These are phyloP conservation scores for Aphelenchoides fujianensis DNA, from an alignment of 1,140 invertebrate species.

Conservation along the genomic window DNA sequence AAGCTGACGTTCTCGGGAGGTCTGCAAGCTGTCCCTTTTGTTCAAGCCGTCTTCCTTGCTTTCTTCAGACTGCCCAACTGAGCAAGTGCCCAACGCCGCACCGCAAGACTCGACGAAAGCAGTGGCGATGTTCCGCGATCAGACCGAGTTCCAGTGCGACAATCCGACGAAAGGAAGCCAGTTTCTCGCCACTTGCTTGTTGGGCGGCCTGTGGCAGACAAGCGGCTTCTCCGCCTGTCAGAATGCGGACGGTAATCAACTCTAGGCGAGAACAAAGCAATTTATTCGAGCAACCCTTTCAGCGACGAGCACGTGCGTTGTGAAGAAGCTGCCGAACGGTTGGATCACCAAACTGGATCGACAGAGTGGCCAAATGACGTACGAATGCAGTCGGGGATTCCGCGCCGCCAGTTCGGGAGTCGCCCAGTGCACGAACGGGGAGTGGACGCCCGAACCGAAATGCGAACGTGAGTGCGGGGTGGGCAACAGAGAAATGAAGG, in stretches of 20 bases:
- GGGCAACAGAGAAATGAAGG: too few relatives aligned
- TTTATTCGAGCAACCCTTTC: neutral
- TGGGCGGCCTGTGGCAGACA: neutral
- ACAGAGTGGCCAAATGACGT: neutral
- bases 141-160: neutral
- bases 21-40: too few relatives aligned
- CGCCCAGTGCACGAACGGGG: neutral
- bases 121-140: neutral
- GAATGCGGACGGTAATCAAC: neutral
- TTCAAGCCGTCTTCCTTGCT: too few relatives aligned
- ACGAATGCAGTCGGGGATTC: neutral
- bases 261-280: neutral
- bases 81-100: neutral
- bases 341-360: conserved; percentile 5
- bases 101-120: neutral
- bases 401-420: neutral
- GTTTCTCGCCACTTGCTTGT: conserved; percentile 1
- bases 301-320: neutral
- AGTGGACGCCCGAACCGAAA: neutral
- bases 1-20: neutral
- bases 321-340: conserved; percentile 10
- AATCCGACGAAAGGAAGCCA: neutral
- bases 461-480: neutral
- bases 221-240: neutral
- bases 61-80: neutral